Percentiles rank a stretch among this genome's conserved stretches.
These are phyloP conservation scores for Condylura cristata DNA, from an alignment of 2,113 vertebrate species.

Conservation along the genomic window DNA sequence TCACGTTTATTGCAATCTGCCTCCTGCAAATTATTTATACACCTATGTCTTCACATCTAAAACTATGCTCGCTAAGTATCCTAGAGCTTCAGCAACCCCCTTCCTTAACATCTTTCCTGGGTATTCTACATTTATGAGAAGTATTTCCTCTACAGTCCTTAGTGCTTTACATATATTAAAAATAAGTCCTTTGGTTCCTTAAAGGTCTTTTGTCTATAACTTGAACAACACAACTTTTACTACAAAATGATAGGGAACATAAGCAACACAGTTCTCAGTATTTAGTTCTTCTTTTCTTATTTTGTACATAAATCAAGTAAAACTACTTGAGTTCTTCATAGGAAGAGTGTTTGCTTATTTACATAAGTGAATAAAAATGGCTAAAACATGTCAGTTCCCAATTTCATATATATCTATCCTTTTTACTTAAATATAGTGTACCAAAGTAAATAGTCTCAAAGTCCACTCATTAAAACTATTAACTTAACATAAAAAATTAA, in stretches of 20 bases:
- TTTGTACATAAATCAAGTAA: constrained; percentile 32
- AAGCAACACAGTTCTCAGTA: constrained; percentile 1
- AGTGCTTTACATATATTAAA: constrained; percentile 29
- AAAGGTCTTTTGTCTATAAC: constrained; percentile 22
- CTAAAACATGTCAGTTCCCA: constrained; percentile 11
- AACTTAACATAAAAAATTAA: constrained; percentile 41
- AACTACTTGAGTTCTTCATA: constrained; percentile 45
- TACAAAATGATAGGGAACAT: constrained; percentile 3
- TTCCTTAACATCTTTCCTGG: constrained; percentile 36
- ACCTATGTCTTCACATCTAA: not conserved
- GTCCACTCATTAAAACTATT: not conserved
- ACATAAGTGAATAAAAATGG: constrained; percentile 54
- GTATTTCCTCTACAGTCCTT: not conserved
- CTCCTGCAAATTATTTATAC: not conserved
- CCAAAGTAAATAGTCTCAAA: not conserved
- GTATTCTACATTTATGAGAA: constrained; percentile 29
- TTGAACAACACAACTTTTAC: constrained; percentile 32
- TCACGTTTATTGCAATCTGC: not conserved
- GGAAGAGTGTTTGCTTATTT: constrained; percentile 30
- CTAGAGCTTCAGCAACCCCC: not conserved
- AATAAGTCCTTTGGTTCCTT: constrained; percentile 34
- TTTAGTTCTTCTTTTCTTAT: constrained; percentile 42
- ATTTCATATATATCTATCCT: constrained; percentile 18
- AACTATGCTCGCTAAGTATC: not conserved
- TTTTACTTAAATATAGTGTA: constrained; percentile 2